Evolutionary conservation across 2,797 vertebrate species (phyloP).

Genomic region (Gadopsis marmoratus): DNA sequence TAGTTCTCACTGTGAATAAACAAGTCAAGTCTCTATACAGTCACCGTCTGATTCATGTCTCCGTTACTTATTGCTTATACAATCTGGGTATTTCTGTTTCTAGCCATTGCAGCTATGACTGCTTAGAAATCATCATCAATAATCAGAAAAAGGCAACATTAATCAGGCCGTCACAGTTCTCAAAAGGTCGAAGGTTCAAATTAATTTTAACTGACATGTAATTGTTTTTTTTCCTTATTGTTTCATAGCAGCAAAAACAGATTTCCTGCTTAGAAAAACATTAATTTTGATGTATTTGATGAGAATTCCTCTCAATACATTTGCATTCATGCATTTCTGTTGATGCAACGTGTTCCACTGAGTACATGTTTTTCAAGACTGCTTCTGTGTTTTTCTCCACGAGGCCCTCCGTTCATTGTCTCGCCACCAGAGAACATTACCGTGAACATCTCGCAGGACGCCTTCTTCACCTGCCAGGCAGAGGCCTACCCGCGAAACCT

Average conservation of each 20-base stretch:
- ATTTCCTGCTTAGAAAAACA: not conserved
- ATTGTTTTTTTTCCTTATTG: not conserved
- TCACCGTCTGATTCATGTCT: not conserved
- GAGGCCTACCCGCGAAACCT: constrained; percentile 99
- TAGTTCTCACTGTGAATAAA: not conserved
- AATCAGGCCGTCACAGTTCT: not conserved
- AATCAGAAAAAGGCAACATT: not conserved
- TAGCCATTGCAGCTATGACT: not conserved
- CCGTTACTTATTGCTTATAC: not conserved
- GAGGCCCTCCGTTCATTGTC: constrained; percentile 97
- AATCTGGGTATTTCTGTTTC: not conserved
- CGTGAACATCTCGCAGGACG: constrained; percentile 99
- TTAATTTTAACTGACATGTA: not conserved
- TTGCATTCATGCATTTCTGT: not conserved
- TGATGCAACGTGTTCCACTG: not conserved
- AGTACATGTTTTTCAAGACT: not conserved
- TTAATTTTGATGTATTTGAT: not conserved
- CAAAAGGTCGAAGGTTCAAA: not conserved
- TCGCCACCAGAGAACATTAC: constrained; percentile 98
- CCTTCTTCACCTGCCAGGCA: constrained; percentile 98
- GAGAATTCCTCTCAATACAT: not conserved
- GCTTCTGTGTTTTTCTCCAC: constrained; percentile 27
- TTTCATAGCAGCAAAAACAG: not conserved
- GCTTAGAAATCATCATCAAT: not conserved
- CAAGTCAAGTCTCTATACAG: not conserved